phyloP scores from a whole-genome alignment of 2,797 vertebrate species.

The Merluccius polli region DNA sequence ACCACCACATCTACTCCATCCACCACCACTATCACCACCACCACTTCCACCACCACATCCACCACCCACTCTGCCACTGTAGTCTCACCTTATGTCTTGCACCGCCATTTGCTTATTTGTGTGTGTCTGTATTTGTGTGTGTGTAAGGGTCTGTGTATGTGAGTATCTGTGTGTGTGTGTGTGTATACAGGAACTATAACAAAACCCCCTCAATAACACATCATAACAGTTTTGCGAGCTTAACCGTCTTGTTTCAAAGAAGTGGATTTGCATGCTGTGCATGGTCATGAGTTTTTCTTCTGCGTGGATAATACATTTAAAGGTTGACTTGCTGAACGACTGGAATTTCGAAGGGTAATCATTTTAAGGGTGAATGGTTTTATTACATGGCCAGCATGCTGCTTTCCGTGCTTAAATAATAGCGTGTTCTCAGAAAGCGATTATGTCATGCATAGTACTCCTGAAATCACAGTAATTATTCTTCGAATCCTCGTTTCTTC shows the following conservation, averaged over 20 bases:
- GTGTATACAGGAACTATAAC: not conserved
- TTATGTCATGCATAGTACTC: not conserved
- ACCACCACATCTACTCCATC: too few relatives aligned
- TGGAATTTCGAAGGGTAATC: not conserved
- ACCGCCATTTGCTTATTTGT: slow-evolving; percentile 17
- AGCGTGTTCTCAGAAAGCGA: not conserved
- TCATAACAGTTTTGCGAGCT: not conserved
- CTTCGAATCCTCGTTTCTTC: not conserved
- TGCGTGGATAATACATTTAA: not conserved
- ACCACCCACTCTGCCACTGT: too few relatives aligned
- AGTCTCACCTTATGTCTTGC: too few relatives aligned
- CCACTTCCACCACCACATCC: too few relatives aligned
- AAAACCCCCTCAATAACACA: not conserved
- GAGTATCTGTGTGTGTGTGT: too few relatives aligned
- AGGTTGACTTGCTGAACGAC: not conserved
- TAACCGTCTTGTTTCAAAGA: not conserved
- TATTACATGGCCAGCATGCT: not conserved
- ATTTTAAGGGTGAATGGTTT: not conserved
- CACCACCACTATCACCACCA: too few relatives aligned
- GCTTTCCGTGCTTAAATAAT: slow-evolving; percentile 6
- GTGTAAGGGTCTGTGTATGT: not conserved
- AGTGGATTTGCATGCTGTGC: not conserved
- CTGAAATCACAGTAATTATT: not conserved
- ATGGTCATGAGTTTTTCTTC: not conserved
- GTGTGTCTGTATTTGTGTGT: not conserved